Conservation (phyloP, 2,113 vertebrate genomes). For the Gnathonemus echidnorhynchus region DNA sequence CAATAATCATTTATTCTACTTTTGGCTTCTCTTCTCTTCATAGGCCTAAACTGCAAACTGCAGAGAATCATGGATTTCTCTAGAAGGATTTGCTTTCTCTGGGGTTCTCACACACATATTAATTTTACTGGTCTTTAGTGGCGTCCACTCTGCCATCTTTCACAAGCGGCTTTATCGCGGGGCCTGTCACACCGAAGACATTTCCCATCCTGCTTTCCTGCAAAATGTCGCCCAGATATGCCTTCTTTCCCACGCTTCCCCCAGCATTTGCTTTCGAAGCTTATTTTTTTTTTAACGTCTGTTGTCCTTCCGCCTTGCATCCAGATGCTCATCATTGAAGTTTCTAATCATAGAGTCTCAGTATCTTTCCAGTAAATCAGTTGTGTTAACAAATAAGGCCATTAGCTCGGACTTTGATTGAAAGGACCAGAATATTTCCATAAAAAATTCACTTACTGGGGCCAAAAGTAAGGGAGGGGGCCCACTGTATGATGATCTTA, state of each 20-base stretch:
- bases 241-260: constrained; percentile 13
- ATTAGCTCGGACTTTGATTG: not conserved
- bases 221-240: not conserved
- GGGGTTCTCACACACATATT: not conserved
- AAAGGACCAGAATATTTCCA: not conserved
- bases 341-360: not conserved
- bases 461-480: constrained; percentile 61
- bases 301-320: not conserved
- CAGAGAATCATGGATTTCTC: not conserved
- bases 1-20: not conserved
- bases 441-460: no score
- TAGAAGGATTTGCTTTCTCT: not conserved
- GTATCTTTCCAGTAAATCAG: not conserved
- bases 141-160: not conserved
- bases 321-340: not conserved
- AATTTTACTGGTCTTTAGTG: not conserved
- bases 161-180: not conserved
- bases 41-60: not conserved
- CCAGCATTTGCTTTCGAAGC: not conserved
- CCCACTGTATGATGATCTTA: constrained; percentile 74
- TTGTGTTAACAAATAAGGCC: not conserved
- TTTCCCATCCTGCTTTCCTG: constrained; percentile 12
- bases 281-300: not conserved
- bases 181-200: not conserved
- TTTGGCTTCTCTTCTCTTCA: not conserved